A percentile compares a stretch with the other conserved stretches of the same genome.
These are phyloP conservation scores for Camptogramma bilineatum DNA, from an alignment of 2,888 invertebrate species.

Conservation along the genomic window DNA sequence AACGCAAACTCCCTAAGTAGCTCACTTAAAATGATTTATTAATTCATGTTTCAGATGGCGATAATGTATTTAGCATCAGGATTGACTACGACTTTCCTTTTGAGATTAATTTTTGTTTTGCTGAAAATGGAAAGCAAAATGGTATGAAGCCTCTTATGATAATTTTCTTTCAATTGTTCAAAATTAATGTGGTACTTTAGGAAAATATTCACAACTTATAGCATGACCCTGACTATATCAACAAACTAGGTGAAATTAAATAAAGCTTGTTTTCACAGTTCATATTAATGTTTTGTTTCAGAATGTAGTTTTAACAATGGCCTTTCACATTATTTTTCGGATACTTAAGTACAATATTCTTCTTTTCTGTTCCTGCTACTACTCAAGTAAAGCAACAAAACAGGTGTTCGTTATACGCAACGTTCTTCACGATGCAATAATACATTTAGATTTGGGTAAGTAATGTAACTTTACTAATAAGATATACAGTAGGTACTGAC, in stretches of 20 bases:
- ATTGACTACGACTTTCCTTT: conserved; percentile 52
- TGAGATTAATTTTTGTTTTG: conserved; percentile 6
- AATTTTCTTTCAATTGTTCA: too few relatives aligned
- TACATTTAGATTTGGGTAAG: conserved; percentile 56
- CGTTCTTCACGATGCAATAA: conserved; percentile 64
- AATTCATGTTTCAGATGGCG: conserved; percentile 57
- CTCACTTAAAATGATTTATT: not conserved
- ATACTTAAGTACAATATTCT: conserved; percentile 60
- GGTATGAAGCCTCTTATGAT: not conserved
- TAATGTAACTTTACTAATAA: not conserved
- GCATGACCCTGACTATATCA: too few relatives aligned
- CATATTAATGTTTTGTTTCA: conserved; percentile 11
- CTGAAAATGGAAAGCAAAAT: not conserved
- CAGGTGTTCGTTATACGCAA: conserved; percentile 62
- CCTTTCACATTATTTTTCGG: conserved; percentile 49
- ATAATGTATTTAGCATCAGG: conserved; percentile 61
- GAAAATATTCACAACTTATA: too few relatives aligned
- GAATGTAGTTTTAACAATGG: not conserved
- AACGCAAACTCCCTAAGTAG: too few relatives aligned
- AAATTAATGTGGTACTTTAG: too few relatives aligned
- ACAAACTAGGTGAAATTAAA: too few relatives aligned
- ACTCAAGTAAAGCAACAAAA: conserved; percentile 58
- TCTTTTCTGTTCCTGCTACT: conserved; percentile 66
- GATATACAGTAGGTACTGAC: too few relatives aligned
- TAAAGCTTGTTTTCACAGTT: not conserved